phyloP scores from a whole-genome alignment of 2,113 vertebrate genomes.

The Cranoglanis bouderius region DNA sequence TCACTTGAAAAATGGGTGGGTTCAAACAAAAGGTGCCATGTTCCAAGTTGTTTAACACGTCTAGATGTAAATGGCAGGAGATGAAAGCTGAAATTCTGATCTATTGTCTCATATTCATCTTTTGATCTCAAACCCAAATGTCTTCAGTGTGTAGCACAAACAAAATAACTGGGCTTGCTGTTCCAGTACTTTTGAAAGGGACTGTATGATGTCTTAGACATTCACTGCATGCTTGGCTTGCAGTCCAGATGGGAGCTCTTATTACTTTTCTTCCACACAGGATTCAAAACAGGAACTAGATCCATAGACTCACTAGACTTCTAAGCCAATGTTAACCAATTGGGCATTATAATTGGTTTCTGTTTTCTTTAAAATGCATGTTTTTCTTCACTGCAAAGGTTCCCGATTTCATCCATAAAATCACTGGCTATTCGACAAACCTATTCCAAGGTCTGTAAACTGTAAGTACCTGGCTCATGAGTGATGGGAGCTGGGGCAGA shows the following conservation, averaged over 20 bases:
- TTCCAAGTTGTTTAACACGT: no score
- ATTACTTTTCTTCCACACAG: not conserved
- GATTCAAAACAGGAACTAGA: constrained; percentile 7
- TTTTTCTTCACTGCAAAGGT: not conserved
- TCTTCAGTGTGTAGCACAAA: no score
- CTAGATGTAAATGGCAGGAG: no score
- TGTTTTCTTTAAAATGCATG: not conserved
- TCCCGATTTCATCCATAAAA: not conserved
- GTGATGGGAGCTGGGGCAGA: not conserved
- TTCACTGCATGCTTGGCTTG: not conserved
- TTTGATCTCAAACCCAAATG: no score
- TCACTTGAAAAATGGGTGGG: no score
- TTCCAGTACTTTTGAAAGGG: no score
- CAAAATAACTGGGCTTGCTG: no score
- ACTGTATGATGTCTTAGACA: no score
- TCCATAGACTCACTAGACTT: not conserved
- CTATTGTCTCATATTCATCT: no score
- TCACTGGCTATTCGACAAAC: not conserved
- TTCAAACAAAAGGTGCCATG: no score
- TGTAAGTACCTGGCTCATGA: not conserved
- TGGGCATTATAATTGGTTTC: not conserved
- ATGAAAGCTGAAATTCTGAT: no score
- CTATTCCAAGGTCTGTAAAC: not conserved
- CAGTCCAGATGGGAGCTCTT: not conserved
- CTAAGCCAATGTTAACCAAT: not conserved